Evolutionary conservation across 2,113 vertebrate species (phyloP), one percentile per base, ranked within the genome.

Genomic region (Odocoileus hemionus): DNA sequence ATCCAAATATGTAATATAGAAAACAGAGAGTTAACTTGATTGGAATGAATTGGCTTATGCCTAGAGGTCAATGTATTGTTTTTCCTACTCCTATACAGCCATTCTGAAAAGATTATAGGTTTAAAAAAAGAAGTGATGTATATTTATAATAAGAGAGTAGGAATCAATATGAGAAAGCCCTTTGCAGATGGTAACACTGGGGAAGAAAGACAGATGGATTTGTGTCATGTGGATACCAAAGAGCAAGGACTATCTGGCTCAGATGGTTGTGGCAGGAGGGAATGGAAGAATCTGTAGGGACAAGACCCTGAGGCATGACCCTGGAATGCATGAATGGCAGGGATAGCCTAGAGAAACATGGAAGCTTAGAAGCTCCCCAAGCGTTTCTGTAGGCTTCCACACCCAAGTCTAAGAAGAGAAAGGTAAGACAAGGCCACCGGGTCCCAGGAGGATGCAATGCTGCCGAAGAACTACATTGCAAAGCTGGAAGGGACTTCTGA

Each of bases 11-110:
- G 8, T 61, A 30, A 30, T 87, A 84, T 15, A 36, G 36, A 33
- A 95, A 86, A 50, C 17, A 64, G 5, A 95, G 6, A 70, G 30
- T 8, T 92, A 94, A 84, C 36, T 54, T 93, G 26, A 92, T 43
- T 52, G 36, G 11, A 28, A 64, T 82, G 9, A 76, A 21, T 8
- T 61, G 45, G 7, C 7, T 82, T 91, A 70, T 55, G 43, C 17
- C 21, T 91, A 50, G n/a, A 52, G 47, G 57, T 93, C 79, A 93
- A 36, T 83, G 54, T 61, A 83, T 47, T 80, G 30, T 57, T 86
- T 23, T 88, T 92, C 61, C 28, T 78, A 76, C 17, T 93, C 43
- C 13, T 39, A 47, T 8, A 30, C 0, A 21, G 47, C 33, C 58
- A 83, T 67, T 26, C 70, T 91, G 54, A 85, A 54, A 89, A 91